Evolutionary conservation across 2,888 invertebrate species (phyloP).

Genomic region (Cephus pygmeus): DNA sequence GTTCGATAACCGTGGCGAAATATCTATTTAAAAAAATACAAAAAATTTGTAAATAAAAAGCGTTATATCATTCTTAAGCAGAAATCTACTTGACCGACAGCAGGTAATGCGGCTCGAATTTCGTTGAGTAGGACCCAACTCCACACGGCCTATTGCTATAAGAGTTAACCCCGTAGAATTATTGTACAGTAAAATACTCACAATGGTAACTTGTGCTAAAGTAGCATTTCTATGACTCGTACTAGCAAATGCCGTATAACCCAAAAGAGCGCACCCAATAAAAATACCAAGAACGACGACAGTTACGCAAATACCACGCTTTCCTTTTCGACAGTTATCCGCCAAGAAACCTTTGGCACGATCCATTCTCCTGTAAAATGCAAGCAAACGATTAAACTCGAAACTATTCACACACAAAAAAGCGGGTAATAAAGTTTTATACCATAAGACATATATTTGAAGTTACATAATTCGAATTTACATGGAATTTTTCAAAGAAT

Average conservation of each 20-base stretch:
- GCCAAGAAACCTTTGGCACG: slow-evolving; percentile 27
- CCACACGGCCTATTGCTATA: too few species aligned
- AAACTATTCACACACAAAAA: too few species aligned
- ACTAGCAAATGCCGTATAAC: slow-evolving; percentile 47
- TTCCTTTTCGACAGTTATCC: slow-evolving; percentile 36
- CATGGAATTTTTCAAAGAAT: too few species aligned
- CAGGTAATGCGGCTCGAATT: too few species aligned
- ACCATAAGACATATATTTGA: too few species aligned
- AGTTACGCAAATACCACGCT: slow-evolving; percentile 38
- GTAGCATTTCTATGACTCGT: slow-evolving; percentile 23
- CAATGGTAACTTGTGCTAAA: slow-evolving; percentile 48
- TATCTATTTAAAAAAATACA: slow-evolving; percentile 67
- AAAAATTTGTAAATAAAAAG: too few species aligned
- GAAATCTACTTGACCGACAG: too few species aligned
- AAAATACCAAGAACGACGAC: slow-evolving; percentile 44
- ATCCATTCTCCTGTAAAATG: slow-evolving; percentile 38
- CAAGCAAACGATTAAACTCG: too few species aligned
- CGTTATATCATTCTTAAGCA: too few species aligned
- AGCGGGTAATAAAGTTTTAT: too few species aligned
- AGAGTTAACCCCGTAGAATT: neutral
- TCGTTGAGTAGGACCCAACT: too few species aligned
- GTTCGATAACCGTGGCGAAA: slow-evolving; percentile 88
- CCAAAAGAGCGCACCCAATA: slow-evolving; percentile 45
- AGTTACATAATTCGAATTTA: too few species aligned
- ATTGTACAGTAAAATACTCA: slow-evolving; percentile 35